Conservation (phyloP, 1,140 invertebrate species). For the Thaumetopoea pityocampa region DNA sequence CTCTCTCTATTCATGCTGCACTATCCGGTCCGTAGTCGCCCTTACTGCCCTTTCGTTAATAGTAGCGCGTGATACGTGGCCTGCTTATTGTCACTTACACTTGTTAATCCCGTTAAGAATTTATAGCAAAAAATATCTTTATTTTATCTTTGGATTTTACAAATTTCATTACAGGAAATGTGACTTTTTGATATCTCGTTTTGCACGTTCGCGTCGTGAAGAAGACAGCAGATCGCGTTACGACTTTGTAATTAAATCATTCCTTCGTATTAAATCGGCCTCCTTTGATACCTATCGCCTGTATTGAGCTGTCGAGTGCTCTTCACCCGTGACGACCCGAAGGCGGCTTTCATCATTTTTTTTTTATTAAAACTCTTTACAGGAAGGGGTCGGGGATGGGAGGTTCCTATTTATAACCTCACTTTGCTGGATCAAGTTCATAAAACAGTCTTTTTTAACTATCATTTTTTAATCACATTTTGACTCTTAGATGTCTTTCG, state of each 20-base stretch:
- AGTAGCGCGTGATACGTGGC: too few relatives aligned
- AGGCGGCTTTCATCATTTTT: slow-evolving; percentile 25
- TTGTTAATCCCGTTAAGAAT: too few relatives aligned
- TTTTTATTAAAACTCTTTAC: slow-evolving; percentile 23
- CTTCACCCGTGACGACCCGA: slow-evolving; percentile 20
- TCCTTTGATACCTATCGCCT: slow-evolving; percentile 33
- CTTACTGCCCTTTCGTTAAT: too few relatives aligned
- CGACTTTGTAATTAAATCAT: slow-evolving; percentile 50
- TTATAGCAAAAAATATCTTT: not conserved
- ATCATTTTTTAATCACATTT: too few relatives aligned
- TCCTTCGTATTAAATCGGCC: slow-evolving; percentile 38
- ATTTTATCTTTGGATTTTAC: too few relatives aligned
- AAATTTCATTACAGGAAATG: slow-evolving; percentile 3
- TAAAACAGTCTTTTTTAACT: too few relatives aligned
- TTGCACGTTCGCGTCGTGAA: slow-evolving; percentile 20
- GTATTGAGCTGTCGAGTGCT: slow-evolving; percentile 34
- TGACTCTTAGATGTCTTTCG: too few relatives aligned
- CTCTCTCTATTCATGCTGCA: too few relatives aligned
- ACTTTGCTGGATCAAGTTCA: slow-evolving; percentile 12
- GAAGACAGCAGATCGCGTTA: slow-evolving; percentile 31
- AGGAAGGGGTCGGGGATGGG: slow-evolving; percentile 16
- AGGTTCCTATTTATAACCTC: slow-evolving; percentile 8
- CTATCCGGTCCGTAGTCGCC: too few relatives aligned
- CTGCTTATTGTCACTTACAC: too few relatives aligned
- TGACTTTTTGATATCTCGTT: slow-evolving; percentile 11